A percentile compares a stretch with the other conserved stretches of the same genome.
Conservation (phyloP, 2,888 invertebrate genomes). For the Cantharis nigra region DNA sequence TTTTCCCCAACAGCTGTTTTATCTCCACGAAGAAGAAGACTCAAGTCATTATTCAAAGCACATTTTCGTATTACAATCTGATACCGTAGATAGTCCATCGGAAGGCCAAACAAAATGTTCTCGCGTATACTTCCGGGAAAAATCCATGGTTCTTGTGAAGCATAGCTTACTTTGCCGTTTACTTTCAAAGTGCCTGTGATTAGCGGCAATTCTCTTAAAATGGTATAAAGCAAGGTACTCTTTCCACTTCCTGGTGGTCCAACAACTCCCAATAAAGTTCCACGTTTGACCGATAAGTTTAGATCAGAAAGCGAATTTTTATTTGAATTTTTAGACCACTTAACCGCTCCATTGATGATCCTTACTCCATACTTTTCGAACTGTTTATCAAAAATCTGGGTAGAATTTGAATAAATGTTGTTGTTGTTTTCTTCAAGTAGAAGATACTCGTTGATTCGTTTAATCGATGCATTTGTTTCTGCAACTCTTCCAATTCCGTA, state of each 20-base stretch:
- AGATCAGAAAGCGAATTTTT: constrained; percentile 34
- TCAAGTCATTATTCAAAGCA: constrained; percentile 74
- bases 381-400: neutral
- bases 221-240: constrained; percentile 59
- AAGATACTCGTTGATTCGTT: constrained; percentile 64
- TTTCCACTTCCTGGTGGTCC: constrained; percentile 71
- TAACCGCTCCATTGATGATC: neutral
- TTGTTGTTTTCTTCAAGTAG: constrained; percentile 58
- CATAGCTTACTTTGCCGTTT: constrained; percentile 73
- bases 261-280: constrained; percentile 62
- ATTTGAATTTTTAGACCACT: neutral
- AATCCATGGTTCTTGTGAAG: constrained; percentile 85
- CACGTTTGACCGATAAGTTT: constrained; percentile 33
- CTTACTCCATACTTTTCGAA: neutral
- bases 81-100: constrained; percentile 70
- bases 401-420: neutral
- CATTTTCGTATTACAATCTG: constrained; percentile 71
- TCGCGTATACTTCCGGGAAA: constrained; percentile 82
- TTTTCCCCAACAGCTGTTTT: constrained; percentile 81
- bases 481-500: constrained; percentile 68
- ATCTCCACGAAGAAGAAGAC: constrained; percentile 76
- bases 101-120: constrained; percentile 87
- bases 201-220: constrained; percentile 74
- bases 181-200: constrained; percentile 53
- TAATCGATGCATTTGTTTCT: constrained; percentile 66